Base-by-base conservation (phyloP, 2,797 vertebrate genomes). In the Macropus fuliginosus region DNA sequence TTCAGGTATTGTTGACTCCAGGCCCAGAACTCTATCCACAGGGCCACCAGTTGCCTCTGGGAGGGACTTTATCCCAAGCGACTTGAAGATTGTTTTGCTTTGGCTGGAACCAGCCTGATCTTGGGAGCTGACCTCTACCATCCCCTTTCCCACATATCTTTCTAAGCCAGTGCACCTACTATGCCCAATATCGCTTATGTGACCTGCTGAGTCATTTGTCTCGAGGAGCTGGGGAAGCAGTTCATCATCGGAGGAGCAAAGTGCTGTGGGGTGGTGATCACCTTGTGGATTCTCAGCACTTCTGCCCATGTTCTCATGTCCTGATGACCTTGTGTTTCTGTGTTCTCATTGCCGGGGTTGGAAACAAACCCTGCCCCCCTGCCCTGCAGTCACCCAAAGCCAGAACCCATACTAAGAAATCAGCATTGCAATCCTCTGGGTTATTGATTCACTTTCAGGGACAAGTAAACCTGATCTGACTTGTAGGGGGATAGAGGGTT, bases 381-480 rank as follows among this genome's bases (percentile, higher is more conserved):
- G n/a, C 21, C 0, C 66, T 46, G 34, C 8, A 27, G 74, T n/a
- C 5, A 10, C 40, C 27, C 40, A 50, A 27, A 87, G 24, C 21
- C 2, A 16, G 74, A 50, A 40, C 21, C 21, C 1, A 8, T 74
- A 21, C n/a, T 40, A 81, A 81, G 74, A 81, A 81, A 46, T 6
- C 74, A 46, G n/a, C 8, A 46, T 46, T 3, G 46, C 9, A 46
- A 1, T 27, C 21, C 8, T 87, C 21, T 21, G 2, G 5, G 6
- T 81, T 81, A 40, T 3, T 46, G 66, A 46, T 40, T 40, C n/a
- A 40, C 62, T 74, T 74, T 74, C 40, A 28, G 24, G 40, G 40
- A 0, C 40, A 27, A 10, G 9, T 50, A 9, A 27, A 5, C 0
- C 4, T 0, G 3, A 4, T 50, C 9, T 87, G 21, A 87, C 74